A percentile compares a stretch with the other conserved stretches of the same genome.
These are phyloP conservation scores for Scelioninae gen. 1 DNA, from an alignment of 2,888 invertebrate species.

Conservation along the genomic window DNA sequence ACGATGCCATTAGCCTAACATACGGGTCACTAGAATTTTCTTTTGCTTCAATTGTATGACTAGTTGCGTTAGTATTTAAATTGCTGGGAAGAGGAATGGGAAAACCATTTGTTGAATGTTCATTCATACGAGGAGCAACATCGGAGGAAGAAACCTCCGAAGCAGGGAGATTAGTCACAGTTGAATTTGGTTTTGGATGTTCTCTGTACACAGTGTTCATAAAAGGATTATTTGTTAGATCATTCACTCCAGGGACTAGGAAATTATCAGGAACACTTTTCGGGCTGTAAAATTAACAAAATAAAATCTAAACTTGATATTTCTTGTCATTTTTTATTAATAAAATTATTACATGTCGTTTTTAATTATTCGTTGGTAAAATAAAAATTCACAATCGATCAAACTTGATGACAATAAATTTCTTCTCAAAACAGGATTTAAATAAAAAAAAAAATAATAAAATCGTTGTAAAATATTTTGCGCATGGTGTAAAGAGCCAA, in stretches of 20 bases:
- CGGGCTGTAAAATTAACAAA: background rate
- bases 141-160: background rate
- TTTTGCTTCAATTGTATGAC: background rate
- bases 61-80: background rate
- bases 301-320: background rate
- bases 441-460: background rate
- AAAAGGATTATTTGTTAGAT: background rate
- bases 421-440: background rate
- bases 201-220: background rate
- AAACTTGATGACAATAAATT: background rate
- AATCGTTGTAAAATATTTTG: background rate
- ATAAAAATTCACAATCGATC: background rate
- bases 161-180: background rate
- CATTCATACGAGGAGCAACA: background rate
- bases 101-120: background rate
- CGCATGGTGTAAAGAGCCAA: background rate
- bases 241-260: background rate
- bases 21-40: too few species aligned
- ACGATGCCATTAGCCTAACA: slow-evolving; percentile 40
- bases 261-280: background rate
- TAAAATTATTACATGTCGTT: background rate
- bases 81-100: background rate
- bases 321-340: background rate
- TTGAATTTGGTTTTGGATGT: background rate
- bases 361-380: background rate